Conservation (phyloP, 2,888 invertebrate species). For the Lasioglossum calceatum region DNA sequence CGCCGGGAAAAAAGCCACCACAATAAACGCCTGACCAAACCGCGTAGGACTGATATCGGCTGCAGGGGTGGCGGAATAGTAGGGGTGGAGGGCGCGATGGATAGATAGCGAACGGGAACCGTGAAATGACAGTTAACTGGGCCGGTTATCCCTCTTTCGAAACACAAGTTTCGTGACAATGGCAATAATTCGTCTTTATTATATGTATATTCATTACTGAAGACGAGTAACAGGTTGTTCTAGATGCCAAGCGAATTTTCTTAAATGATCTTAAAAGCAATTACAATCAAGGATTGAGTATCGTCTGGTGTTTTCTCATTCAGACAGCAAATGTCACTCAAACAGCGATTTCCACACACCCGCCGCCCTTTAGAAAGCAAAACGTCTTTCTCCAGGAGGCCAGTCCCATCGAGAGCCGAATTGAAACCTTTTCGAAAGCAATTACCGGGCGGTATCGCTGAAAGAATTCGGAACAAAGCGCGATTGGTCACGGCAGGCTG, state of each 20-base stretch:
- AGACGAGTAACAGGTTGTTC: not conserved
- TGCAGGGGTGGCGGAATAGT: not conserved
- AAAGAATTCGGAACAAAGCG: slow-evolving; percentile 30
- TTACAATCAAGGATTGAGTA: not conserved
- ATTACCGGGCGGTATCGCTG: slow-evolving; percentile 8
- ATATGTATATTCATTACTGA: not conserved
- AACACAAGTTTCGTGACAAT: not conserved
- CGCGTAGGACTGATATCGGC: slow-evolving; percentile 34
- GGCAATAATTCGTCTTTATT: not conserved
- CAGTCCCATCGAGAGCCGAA: slow-evolving; percentile 1
- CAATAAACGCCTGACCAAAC: slow-evolving; percentile 53
- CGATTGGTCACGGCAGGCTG: slow-evolving; percentile 31
- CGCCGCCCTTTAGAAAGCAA: not conserved
- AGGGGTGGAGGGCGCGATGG: not conserved
- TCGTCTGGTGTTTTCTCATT: not conserved
- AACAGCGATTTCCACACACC: not conserved
- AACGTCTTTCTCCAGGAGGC: not conserved
- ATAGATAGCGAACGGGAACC: not conserved
- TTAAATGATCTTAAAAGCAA: not conserved
- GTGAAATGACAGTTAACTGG: slow-evolving; percentile 56
- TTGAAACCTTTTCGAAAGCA: slow-evolving; percentile 5
- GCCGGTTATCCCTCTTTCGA: not conserved
- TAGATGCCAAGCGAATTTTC: not conserved
- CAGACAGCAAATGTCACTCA: not conserved
- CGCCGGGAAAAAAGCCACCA: slow-evolving; percentile 10